Percentiles rank a stretch among this genome's conserved stretches.
Conservation (phyloP, 2,888 invertebrate genomes). For the Halocaridina rubra region DNA sequence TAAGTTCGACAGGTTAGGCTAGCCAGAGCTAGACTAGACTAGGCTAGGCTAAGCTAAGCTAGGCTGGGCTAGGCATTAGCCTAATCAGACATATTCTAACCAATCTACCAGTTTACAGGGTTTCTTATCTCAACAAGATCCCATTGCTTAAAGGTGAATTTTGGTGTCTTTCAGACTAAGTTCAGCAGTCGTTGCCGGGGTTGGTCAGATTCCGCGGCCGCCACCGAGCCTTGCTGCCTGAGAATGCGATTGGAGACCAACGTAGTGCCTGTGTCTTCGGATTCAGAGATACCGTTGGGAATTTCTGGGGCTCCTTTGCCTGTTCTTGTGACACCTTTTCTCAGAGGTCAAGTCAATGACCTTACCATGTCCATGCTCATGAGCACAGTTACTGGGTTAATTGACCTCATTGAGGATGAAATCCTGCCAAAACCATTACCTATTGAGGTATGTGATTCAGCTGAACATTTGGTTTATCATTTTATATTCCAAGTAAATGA, state of each 20-base stretch:
- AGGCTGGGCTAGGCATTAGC: too few relatives aligned
- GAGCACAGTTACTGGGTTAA: conserved; percentile 42
- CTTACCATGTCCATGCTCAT: conserved; percentile 30
- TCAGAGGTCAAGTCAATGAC: conserved; percentile 33
- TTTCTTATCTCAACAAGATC: too few relatives aligned
- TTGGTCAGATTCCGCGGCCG: conserved; percentile 50
- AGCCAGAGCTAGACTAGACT: too few relatives aligned
- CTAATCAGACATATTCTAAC: too few relatives aligned
- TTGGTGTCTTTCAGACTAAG: conserved; percentile 48
- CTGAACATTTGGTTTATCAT: too few relatives aligned
- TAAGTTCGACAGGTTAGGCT: too few relatives aligned
- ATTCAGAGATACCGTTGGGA: not conserved
- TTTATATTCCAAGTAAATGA: too few relatives aligned
- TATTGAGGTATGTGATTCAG: conserved; percentile 42
- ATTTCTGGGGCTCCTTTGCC: conserved; percentile 44
- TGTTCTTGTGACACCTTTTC: conserved; percentile 14
- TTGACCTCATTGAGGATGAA: conserved; percentile 51
- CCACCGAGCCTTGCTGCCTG: conserved; percentile 44
- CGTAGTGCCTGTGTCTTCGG: not conserved
- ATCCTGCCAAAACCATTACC: conserved; percentile 39
- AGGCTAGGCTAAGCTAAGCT: too few relatives aligned
- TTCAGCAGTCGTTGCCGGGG: conserved; percentile 52
- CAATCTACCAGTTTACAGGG: too few relatives aligned
- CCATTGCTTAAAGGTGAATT: too few relatives aligned
- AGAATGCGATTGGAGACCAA: conserved; percentile 41